Base-by-base conservation (phyloP, 1,140 invertebrate species). In the Temnothorax longispinosus region DNA sequence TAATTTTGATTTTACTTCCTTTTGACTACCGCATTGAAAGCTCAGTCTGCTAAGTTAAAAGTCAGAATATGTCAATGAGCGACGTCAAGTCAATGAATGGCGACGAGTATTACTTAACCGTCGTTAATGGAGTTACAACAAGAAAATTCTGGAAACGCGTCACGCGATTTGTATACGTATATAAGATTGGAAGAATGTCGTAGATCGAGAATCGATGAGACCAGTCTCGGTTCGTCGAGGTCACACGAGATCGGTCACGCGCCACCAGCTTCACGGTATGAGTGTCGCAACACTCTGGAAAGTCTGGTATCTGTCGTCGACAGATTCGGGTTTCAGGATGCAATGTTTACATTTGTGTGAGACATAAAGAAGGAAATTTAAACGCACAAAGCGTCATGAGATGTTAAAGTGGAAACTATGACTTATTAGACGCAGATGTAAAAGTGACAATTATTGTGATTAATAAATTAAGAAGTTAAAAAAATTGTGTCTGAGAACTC, bases 181-280 rank as follows among this genome's bases (percentile, higher is more conserved):
- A 76, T 21, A 76, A 74, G 56, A 80, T 88, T 11, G 77, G 77
- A 84, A 77, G 54, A 88, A 82, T 18, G 71, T 52, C 47, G n/a
- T 58, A 32, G 47, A 87, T 50, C 5, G 62, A 71, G 75, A 86
- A 87, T 85, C 86, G 88, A 92, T 81, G 91, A 87, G 86, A 64
- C 54, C 50, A 76, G 89, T 88, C 64, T 87, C 88, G 88, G 84
- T 92, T 88, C 85, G 62, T 75, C 75, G 90, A 87, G 89, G 87
- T 88, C 88, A 85, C 58, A 87, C 85, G 67, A 90, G 85, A 90
- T 27, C 64, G 81, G 91, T 92, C 88, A 92, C 82, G 91, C 91
- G 64, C 88, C 88, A 87, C 72, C 74, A 88, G 44, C 74, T 88
- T 38, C 18, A 78, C 58, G 89, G 86, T 91, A 92, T 92, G 89